phyloP scores from a whole-genome alignment of 2,888 invertebrate species.

The Lasioglossum vierecki region DNA sequence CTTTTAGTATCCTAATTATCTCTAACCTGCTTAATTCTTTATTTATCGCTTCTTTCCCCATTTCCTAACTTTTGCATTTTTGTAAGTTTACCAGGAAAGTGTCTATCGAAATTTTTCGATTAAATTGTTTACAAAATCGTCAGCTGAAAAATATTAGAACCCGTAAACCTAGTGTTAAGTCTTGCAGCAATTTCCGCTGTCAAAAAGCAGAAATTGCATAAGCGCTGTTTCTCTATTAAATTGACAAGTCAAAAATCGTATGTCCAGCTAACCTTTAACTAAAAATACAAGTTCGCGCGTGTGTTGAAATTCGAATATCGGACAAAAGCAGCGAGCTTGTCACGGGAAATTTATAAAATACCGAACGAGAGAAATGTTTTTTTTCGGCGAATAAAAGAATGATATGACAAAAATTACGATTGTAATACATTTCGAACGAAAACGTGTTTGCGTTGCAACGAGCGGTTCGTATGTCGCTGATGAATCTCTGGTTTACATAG shows the following conservation, averaged over 20 bases:
- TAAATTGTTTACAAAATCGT: too few species aligned
- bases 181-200: too few species aligned
- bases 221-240: not conserved
- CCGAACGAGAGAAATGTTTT: not conserved
- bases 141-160: too few species aligned
- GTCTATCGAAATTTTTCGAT: too few species aligned
- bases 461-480: slow-evolving; percentile 11
- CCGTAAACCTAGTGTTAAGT: too few species aligned
- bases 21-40: too few species aligned
- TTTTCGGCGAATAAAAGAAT: not conserved
- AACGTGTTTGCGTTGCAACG: not conserved
- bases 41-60: too few species aligned
- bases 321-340: not conserved
- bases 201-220: not conserved
- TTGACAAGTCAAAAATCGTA: not conserved
- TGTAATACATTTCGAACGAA: not conserved
- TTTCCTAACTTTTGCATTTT: too few species aligned
- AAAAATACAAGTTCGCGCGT: too few species aligned
- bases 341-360: not conserved
- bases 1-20: too few species aligned
- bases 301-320: too few species aligned
- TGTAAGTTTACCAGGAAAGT: too few species aligned
- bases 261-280: not conserved
- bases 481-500: not conserved
- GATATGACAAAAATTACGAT: not conserved